Base-by-base conservation (phyloP, 2,113 vertebrate species). In the Labrus mixtus region DNA sequence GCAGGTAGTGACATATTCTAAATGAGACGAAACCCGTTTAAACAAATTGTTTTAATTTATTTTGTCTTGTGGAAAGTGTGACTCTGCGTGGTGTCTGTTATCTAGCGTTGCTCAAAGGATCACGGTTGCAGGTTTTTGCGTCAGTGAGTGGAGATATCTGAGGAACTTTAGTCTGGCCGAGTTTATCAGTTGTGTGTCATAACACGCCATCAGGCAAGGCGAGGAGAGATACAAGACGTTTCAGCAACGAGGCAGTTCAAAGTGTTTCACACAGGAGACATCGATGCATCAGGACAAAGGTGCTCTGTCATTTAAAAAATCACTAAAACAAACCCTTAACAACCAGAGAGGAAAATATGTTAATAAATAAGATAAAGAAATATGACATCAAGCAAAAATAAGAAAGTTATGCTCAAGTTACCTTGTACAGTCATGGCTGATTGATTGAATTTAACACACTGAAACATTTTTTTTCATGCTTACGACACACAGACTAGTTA, bases 151-250 rank as follows among this genome's bases (percentile, higher is more conserved):
- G 43, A 39, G 16, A n/a, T 10, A 59, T 11, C 6, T 58, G 46
- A 68, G 48, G 76, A 87, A 78, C 87, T 91, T 86, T 67, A 76
- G 58, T 54, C 79, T 16, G 17, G 68, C 46, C 63, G 84, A 39
- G 22, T 59, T 51, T 63, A 65, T 58, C 23, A 54, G 54, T 81
- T 87, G 87, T 6, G 65, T 87, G 88, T 69, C 78, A 76, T 55
- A 85, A 76, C 58, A 39, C 9, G 6, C 29, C 29, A 33, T 33
- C 0, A 33, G 29, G 3, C 29, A 33, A 33, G 29, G 29, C 29
- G 29, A 33, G 29, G 25, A 25, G 6, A 33, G 29, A 33, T 33
- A 33, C 29, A 6, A 33, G 4, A 25, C 25, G 25, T 25, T 25
- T 25, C 25, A 25, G 25, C 25, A 4, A 33, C 1, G 29, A 33